phyloP scores from a whole-genome alignment of 2,113 vertebrate genomes.

The Corythaixoides concolor region DNA sequence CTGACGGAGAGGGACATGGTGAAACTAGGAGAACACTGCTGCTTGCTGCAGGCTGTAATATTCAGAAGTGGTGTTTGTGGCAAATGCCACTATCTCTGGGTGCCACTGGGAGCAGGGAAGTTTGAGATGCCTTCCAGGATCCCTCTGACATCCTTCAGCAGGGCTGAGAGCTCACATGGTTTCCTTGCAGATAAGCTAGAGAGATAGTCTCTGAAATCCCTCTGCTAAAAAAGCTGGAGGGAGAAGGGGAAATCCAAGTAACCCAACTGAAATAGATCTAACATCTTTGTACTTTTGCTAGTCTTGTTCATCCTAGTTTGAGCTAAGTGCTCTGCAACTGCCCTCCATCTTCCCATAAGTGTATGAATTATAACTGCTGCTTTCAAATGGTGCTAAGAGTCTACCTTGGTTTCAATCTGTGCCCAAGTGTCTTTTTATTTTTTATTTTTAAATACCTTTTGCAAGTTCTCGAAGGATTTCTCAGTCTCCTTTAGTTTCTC shows the following conservation, averaged over 20 bases:
- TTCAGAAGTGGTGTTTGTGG: not conserved
- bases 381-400: not conserved
- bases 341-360: not conserved
- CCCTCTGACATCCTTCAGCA: not conserved
- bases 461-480: constrained; percentile 89
- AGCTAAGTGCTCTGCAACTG: fast-evolving
- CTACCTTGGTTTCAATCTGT: not conserved
- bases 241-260: not conserved
- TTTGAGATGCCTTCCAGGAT: not conserved
- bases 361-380: not conserved
- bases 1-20: not conserved
- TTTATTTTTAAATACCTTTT: constrained; percentile 81
- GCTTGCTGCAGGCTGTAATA: not conserved
- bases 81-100: not conserved
- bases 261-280: not conserved
- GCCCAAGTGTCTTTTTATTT: not conserved
- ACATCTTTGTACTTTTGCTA: not conserved
- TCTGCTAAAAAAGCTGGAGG: not conserved
- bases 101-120: not conserved
- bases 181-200: not conserved
- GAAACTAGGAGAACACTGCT: not conserved
- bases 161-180: not conserved
- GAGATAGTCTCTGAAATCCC: not conserved
- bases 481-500: constrained; percentile 93
- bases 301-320: not conserved